phyloP scores from a whole-genome alignment of 1,140 invertebrate genomes.

The Zophobas atratus region DNA sequence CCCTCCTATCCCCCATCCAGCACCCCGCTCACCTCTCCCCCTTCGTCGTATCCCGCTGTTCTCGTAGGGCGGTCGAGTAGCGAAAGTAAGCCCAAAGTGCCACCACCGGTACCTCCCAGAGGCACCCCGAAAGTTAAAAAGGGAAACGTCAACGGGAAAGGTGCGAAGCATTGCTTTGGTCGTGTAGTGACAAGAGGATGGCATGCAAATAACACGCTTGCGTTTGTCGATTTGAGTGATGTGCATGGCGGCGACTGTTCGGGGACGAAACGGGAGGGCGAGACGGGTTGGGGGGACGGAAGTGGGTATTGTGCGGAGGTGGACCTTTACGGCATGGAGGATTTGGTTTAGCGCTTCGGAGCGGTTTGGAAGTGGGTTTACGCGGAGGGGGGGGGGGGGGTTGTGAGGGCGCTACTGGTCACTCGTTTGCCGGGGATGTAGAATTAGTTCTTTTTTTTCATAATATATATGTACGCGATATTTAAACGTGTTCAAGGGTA shows the following conservation, averaged over 20 bases:
- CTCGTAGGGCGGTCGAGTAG: slow-evolving; percentile 67
- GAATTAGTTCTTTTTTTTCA: no score
- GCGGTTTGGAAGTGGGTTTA: background rate
- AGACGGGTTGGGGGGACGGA: slow-evolving; percentile 4
- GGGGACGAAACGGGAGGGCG: background rate
- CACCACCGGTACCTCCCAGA: slow-evolving; percentile 85
- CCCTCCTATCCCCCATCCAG: slow-evolving; percentile 66
- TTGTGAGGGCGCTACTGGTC: background rate
- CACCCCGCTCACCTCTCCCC: slow-evolving; percentile 73
- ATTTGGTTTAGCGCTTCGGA: slow-evolving; percentile 45
- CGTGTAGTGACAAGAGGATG: slow-evolving; percentile 23
- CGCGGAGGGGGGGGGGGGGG: no score
- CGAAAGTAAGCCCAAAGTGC: slow-evolving; percentile 78
- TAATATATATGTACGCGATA: no score
- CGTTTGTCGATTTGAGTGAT: slow-evolving; percentile 3
- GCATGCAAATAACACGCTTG: slow-evolving; percentile 45
- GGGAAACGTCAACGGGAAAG: slow-evolving; percentile 66
- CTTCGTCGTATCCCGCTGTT: slow-evolving; percentile 70
- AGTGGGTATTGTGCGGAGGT: background rate
- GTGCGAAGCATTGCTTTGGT: slow-evolving; percentile 59
- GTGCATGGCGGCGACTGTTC: slow-evolving; percentile 12
- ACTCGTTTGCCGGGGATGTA: no score
- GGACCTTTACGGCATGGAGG: slow-evolving; percentile 42
- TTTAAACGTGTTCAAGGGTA: no score
- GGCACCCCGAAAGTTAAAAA: slow-evolving; percentile 80